A percentile compares a stretch with the other conserved stretches of the same genome.
phyloP scores from a whole-genome alignment of 2,797 vertebrate genomes.

The Urophycis tenuis region DNA sequence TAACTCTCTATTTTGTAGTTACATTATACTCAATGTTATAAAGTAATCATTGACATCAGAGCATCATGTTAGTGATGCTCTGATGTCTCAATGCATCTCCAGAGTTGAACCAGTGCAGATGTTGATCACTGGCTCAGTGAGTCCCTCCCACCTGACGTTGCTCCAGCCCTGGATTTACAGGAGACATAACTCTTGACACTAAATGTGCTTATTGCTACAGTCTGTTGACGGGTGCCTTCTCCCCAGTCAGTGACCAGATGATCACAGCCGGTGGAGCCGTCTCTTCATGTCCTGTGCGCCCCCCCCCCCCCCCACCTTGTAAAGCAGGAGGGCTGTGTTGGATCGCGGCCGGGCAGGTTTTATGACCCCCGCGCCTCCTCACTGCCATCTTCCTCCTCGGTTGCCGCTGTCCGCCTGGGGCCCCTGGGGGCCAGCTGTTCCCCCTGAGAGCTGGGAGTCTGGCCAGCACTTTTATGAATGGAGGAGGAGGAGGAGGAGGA shows the following conservation, averaged over 20 bases:
- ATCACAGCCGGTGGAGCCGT: not conserved
- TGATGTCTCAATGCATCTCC: too few relatives aligned
- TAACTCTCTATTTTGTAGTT: not conserved
- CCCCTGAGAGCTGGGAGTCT: conserved; percentile 31
- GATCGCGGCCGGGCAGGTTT: conserved; percentile 69
- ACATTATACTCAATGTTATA: too few relatives aligned
- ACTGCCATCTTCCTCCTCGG: conserved; percentile 29
- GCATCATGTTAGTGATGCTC: too few relatives aligned
- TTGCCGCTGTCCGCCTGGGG: conserved; percentile 17
- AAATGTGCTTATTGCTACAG: not conserved
- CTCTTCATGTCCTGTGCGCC: not conserved
- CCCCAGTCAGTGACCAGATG: not conserved
- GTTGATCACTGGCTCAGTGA: not conserved
- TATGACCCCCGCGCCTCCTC: conserved; percentile 55
- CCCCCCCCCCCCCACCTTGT: conserved; percentile 25
- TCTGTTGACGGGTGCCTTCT: not conserved
- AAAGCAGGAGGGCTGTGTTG: conserved; percentile 49
- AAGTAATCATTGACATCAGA: too few relatives aligned
- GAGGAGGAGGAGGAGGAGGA: conserved; percentile 51
- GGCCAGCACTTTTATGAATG: conserved; percentile 44
- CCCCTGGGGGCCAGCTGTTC: conserved; percentile 60
- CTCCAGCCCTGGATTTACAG: not conserved
- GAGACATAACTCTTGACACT: not conserved
- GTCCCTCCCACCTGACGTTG: not conserved
- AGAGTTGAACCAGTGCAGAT: not conserved